Conservation (phyloP, 2,888 invertebrate genomes). For the Volucella inflata region DNA sequence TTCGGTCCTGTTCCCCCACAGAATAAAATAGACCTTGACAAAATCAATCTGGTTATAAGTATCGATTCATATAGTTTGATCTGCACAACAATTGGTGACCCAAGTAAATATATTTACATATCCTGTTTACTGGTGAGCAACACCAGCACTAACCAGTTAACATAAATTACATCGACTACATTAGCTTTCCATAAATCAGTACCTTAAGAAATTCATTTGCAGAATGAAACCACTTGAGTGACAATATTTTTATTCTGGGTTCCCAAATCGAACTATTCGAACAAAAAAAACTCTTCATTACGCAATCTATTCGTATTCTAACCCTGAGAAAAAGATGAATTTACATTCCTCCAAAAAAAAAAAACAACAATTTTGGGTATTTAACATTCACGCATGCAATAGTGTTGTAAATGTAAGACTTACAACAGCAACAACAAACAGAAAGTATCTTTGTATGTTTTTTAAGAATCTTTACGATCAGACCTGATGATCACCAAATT, state of each 20-base stretch:
- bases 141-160: neutral
- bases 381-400: slow-evolving; percentile 48
- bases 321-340: slow-evolving; percentile 69
- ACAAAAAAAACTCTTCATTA: slow-evolving; percentile 14
- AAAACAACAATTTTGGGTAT: slow-evolving; percentile 32
- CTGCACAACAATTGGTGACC: too few relatives aligned
- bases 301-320: slow-evolving; percentile 39
- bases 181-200: neutral
- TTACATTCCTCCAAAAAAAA: slow-evolving; percentile 41
- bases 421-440: slow-evolving; percentile 29
- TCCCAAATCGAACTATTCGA: neutral
- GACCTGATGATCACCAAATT: slow-evolving; percentile 65
- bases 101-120: too few relatives aligned
- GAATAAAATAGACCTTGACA: too few relatives aligned
- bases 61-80: too few relatives aligned
- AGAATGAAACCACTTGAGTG: slow-evolving; percentile 12
- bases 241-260: slow-evolving; percentile 14
- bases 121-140: neutral
- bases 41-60: too few relatives aligned
- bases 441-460: slow-evolving; percentile 4
- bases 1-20: too few relatives aligned
- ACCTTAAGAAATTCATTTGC: slow-evolving; percentile 1
- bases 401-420: slow-evolving; percentile 53
- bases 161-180: slow-evolving; percentile 34
- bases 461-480: slow-evolving; percentile 34